Base-by-base conservation (phyloP, 2,113 vertebrate genomes). In the Pomatostomus ruficeps region DNA sequence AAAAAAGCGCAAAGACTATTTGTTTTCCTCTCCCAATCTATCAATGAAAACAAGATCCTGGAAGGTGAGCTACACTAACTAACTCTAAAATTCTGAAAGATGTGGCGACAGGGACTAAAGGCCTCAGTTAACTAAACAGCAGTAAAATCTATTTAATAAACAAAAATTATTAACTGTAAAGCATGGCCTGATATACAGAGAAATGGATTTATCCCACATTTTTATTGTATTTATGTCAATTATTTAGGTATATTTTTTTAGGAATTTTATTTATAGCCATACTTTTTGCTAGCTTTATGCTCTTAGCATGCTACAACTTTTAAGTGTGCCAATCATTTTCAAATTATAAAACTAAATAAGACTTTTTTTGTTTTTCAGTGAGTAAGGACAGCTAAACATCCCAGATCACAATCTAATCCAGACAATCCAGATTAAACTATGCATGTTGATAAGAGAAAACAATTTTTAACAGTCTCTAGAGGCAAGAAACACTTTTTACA, bases 121-220 rank as follows among this genome's bases (percentile, higher is more conserved):
- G 5, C 20, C 33, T 72, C 31, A 23, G 6, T 38, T 80, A 40
- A 33, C 26, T 51, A 35, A 85, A 72, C 0, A 78, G 9, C 5
- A 58, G n/a, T n/a, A 48, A 33, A 65, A 68, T 31, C 7, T 71
- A 70, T 38, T 59, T 58, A 66, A 43, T n/a, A 91, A 79, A n/a
- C 3, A 75, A 79, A 73, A 73, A 40, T 23, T 1, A 31, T 15
- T 36, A 48, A 35, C 12, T 77, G 22, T 23, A 83, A 86, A 76
- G 3, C 5, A 35, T 0, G 0, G 31, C 4, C n/a, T 54, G 25
- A 63, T 63, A 58, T 7, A n/a, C 2, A 63, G 20, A 51, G 72
- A 86, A 87, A 46, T 28, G 0, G 4, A 20, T 74, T 74, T 42
- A 23, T 71, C 9, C 9, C 25, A 42, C 21, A 7, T 35, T 42